Percentiles rank a stretch among this genome's conserved stretches.
Evolutionary conservation across 2,888 invertebrate genomes (phyloP).

Genomic region (Lochmaea capreae): DNA sequence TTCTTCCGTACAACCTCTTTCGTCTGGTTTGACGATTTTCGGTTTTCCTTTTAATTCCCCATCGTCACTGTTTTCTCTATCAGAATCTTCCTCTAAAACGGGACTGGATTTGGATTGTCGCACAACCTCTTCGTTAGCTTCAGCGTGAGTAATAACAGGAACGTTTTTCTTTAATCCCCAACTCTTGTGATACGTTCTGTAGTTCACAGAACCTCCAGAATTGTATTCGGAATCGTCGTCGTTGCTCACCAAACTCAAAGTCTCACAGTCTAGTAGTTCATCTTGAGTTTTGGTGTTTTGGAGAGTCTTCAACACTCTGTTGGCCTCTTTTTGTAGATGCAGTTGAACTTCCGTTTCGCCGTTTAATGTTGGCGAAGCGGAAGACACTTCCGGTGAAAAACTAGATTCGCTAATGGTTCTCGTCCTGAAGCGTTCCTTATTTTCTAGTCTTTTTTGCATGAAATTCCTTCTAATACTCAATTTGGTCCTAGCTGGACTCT

Average conservation of each 20-base stretch:
- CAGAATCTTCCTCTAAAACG: slow-evolving; percentile 32
- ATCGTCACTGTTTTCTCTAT: slow-evolving; percentile 68
- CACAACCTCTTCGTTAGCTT: slow-evolving; percentile 7
- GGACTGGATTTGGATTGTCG: slow-evolving; percentile 12
- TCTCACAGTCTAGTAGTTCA: slow-evolving; percentile 70
- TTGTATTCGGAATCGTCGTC: slow-evolving; percentile 78
- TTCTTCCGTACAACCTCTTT: slow-evolving; percentile 58
- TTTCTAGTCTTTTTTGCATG: slow-evolving; percentile 72
- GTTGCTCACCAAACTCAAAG: slow-evolving; percentile 77
- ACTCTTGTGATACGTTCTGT: slow-evolving; percentile 71
- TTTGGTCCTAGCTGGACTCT: slow-evolving; percentile 55
- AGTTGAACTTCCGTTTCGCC: slow-evolving; percentile 64
- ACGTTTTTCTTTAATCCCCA: slow-evolving; percentile 68
- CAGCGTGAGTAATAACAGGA: slow-evolving; percentile 56
- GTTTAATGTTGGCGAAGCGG: slow-evolving; percentile 48
- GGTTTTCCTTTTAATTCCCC: slow-evolving; percentile 68
- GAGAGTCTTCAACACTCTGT: slow-evolving; percentile 69
- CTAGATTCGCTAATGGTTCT: slow-evolving; percentile 72
- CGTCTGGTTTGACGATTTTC: slow-evolving; percentile 71
- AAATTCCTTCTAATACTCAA: slow-evolving; percentile 59
- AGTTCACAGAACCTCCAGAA: slow-evolving; percentile 70
- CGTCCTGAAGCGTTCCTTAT: slow-evolving; percentile 80
- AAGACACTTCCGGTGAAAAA: slow-evolving; percentile 67
- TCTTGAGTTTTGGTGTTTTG: slow-evolving; percentile 67
- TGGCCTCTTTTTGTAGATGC: slow-evolving; percentile 70